Evolutionary conservation across 2,888 invertebrate species (phyloP), one percentile per base, ranked within the genome.

Genomic region (Dioctria linearis): DNA sequence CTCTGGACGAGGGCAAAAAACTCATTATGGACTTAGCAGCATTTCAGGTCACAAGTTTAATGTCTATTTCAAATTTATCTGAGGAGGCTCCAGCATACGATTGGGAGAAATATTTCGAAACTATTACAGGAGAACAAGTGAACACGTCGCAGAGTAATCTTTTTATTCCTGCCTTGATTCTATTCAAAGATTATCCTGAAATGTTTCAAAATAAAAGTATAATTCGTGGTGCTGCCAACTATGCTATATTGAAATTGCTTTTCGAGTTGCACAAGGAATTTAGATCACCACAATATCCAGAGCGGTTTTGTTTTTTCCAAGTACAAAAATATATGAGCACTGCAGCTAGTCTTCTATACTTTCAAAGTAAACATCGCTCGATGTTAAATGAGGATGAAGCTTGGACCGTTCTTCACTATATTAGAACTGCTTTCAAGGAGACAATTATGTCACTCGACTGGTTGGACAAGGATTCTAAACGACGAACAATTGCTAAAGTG

Each of bases 201-300:
- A 0, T 11, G 1, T 69, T 69, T 69, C 4, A 51, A 6, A 37
- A 51, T 5, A 51, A 37, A 51, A 43, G 13, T 51, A 43, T 76
- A 57, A 37, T 49, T 39, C n/a, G n/a, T 5, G 13, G 4, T 43
- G 13, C 43, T 43, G 43, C n/a, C 11, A n/a, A 13, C n/a, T 66
- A 43, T 42, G 42, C 11, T 43, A 42, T 5, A 9, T n/a, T 54
- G 4, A 42, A 43, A 54, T 54, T 78, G 11, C 43, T 78, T 3
- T 78, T 61, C 54, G 40, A n/a, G 4, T 51, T 78, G 4, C 78
- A 78, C 39, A n/a, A 66, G 5, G 78, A 78, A 51, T 51, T 66
- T 8, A 40, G 42, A 25, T 65, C 51, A 8, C n/a, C 78, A n/a
- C 49, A 65, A 78, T 78, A 65, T 49, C 11, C 42, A 6, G 49